A percentile compares a stretch with the other conserved stretches of the same genome.
Evolutionary conservation across 2,888 invertebrate species (phyloP).

Genomic region (Drosophila lutescens): DNA sequence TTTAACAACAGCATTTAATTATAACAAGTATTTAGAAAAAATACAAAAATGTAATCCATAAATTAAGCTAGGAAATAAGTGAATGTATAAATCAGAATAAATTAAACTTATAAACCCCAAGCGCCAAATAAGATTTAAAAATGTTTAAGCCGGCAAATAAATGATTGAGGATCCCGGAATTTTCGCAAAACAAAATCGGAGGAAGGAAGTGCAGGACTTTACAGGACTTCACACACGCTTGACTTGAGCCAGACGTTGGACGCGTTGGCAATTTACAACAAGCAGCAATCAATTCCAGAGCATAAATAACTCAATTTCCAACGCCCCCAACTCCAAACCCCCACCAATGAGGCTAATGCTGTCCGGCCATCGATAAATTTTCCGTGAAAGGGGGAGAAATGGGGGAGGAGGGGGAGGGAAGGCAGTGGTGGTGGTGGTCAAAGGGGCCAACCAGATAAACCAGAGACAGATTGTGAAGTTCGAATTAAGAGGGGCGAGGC

Average conservation of each 20-base stretch:
- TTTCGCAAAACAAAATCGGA: not conserved
- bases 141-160: not conserved
- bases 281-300: constrained; percentile 74
- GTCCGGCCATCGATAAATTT: constrained; percentile 66
- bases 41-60: too few relatives aligned
- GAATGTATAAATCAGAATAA: too few relatives aligned
- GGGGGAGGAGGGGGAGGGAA: too few relatives aligned
- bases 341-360: constrained; percentile 23
- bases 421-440: not conserved
- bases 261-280: constrained; percentile 58
- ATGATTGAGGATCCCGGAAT: constrained; percentile 15
- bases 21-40: too few relatives aligned
- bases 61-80: not conserved
- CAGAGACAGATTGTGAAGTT: constrained; percentile 23
- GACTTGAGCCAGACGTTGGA: constrained; percentile 41
- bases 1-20: too few relatives aligned
- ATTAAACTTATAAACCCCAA: too few relatives aligned
- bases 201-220: constrained; percentile 1
- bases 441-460: not conserved
- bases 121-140: not conserved
- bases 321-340: not conserved
- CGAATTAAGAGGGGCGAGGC: not conserved
- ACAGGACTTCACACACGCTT: constrained; percentile 37
- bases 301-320: constrained; percentile 77
- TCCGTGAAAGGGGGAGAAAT: constrained; percentile 15